These are phyloP conservation scores for Patiria pectinifera DNA, from an alignment of 53 echinoderm and acorn worm genomes.

Conservation along the genomic window DNA sequence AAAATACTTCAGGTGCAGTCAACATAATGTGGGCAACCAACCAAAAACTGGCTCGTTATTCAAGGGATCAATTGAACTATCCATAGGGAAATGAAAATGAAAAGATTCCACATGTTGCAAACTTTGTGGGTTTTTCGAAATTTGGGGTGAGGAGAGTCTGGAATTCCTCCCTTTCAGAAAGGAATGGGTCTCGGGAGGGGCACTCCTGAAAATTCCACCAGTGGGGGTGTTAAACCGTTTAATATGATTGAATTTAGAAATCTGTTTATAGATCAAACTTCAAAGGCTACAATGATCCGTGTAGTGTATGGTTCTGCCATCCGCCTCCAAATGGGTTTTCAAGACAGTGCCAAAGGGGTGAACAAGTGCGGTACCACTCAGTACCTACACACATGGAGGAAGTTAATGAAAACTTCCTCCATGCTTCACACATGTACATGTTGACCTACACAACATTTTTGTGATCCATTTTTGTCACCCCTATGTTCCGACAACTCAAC, in stretches of 20 bases:
- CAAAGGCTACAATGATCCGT: not conserved
- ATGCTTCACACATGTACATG: too few species aligned
- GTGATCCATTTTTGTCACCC: not conserved
- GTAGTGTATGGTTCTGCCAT: not conserved
- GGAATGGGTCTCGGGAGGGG: not conserved
- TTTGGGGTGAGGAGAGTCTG: not conserved
- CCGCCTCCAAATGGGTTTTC: not conserved
- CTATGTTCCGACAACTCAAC: too few species aligned
- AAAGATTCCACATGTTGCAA: not conserved
- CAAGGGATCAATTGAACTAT: too few species aligned
- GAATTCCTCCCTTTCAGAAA: not conserved
- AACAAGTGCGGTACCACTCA: not conserved
- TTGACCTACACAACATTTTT: too few species aligned
- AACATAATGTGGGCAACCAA: too few species aligned
- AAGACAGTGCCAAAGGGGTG: not conserved
- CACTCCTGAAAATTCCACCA: not conserved
- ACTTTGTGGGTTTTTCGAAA: not conserved
- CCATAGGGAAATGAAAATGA: not conserved
- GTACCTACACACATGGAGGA: not conserved
- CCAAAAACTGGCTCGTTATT: too few species aligned
- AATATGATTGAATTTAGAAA: conserved; percentile 1
- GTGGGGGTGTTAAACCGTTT: conserved; percentile 1
- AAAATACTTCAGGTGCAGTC: too few species aligned
- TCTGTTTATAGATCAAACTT: not conserved
- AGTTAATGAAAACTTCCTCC: too few species aligned